Base-by-base conservation (phyloP, 1,140 invertebrate genomes). In the Lepidurus couesii region DNA sequence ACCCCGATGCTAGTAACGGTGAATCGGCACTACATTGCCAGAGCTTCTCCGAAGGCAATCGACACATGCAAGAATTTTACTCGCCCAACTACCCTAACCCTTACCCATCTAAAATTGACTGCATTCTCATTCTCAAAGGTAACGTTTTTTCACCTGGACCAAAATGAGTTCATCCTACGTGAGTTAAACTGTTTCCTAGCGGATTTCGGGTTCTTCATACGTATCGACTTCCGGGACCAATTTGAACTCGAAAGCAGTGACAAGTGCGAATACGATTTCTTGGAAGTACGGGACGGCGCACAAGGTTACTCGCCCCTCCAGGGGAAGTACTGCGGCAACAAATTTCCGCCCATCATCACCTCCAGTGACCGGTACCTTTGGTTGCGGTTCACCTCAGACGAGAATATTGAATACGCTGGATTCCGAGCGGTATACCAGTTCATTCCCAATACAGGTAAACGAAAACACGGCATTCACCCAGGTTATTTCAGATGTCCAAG, bases 271-370 rank as follows among this genome's bases (percentile, higher is more conserved):
- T 94, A 92, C 85, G 94, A 96, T 85, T 94, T 88, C 85, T 85
- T 96, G 53, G 93, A 95, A 84, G 89, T 95, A 34, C 87, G 93
- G 42, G 93, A 96, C 82, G 95, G 95, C 0, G 89, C 90, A n/a
- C 91, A 94, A 82, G 94, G 93, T 0, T 95, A 92, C 85, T 93
- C 92, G n/a, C 85, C 88, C 9, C 83, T 92, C 74, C 84, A 89
- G 42, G 90, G 89, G 0, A 88, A 87, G 81, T 93, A 87, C 82
- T 96, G 95, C 82, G 94, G 93, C 45, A 87, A 88, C 24, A 87
- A 89, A 76, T 94, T 93, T 83, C 94, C 95, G 8, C 90, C 90
- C 1, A 89, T 91, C 82, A 89, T 95, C 80, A 90, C 89, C 42
- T 94, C 93, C 5, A 89, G 90, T 65, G 90, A 91, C 73, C 87